These are phyloP conservation scores for Armadillidium nasatum DNA, from an alignment of 1,140 invertebrate species.

Conservation along the genomic window DNA sequence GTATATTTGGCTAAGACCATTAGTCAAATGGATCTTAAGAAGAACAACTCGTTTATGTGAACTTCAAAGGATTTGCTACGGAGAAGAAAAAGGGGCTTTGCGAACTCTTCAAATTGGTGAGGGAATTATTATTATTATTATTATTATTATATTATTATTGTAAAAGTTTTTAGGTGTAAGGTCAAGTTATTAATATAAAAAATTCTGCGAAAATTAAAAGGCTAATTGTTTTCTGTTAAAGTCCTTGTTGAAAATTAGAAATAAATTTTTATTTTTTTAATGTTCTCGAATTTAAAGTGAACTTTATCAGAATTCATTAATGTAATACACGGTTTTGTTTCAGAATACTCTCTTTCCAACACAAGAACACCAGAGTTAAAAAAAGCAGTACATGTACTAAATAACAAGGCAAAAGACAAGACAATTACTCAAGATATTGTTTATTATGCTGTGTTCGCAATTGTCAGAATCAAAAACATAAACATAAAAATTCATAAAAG, in stretches of 20 bases:
- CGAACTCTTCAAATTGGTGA: constrained; percentile 69
- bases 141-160: too few relatives aligned
- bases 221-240: too few relatives aligned
- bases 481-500: constrained; percentile 71
- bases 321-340: constrained; percentile 5
- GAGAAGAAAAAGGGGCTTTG: constrained; percentile 64
- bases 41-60: constrained; percentile 82
- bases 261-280: too few relatives aligned
- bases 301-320: too few relatives aligned
- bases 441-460: constrained; percentile 60
- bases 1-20: constrained; percentile 45
- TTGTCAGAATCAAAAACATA: constrained; percentile 71
- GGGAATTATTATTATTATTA: too few relatives aligned
- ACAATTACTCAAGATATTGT: constrained; percentile 50
- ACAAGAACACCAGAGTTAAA: constrained; percentile 13
- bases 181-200: too few relatives aligned
- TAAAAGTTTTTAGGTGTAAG: too few relatives aligned
- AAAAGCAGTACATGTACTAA: not conserved
- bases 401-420: constrained; percentile 25
- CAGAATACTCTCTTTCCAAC: not conserved
- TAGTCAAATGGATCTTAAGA: constrained; percentile 76
- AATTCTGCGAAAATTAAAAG: too few relatives aligned
- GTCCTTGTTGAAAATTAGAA: too few relatives aligned
- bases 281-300: too few relatives aligned
- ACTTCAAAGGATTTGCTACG: constrained; percentile 85